Evolutionary conservation across 1,140 invertebrate species (phyloP), one percentile per base, ranked within the genome.

Genomic region (Anagrus nilaparvatae): DNA sequence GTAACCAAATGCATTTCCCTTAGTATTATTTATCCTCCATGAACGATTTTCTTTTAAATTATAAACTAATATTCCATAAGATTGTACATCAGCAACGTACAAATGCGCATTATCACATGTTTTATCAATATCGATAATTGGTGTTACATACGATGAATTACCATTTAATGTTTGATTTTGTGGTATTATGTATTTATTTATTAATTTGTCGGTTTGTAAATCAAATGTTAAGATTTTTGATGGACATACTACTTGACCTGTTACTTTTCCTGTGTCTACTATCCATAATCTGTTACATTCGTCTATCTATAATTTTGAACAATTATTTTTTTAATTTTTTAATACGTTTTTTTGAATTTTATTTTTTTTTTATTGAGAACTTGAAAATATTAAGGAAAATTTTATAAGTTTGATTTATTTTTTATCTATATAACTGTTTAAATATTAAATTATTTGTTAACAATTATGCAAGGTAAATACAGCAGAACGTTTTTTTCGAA

Each of bases 201-300:
- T 50, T 16, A 74, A 49, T 24, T 47, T 47, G 55, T 77, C 74
- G 7, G 59, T 73, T 3, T 49, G 50, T 2, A 77, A 59, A 57
- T 76, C 67, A 44, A 77, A 77, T 23, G 74, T 72, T 16, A 77
- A 50, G 7, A 78, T 62, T 50, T 76, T 74, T 5, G 69, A 55
- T 1, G 68, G 69, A 46, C 75, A 77, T 13, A 65, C 46, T 12
- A 67, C 46, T 2, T 55, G 51, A 1, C 57, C 54, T 3, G 59
- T 56, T 5, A 65, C 63, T 36, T 69, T 66, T 8, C 75, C 75
- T 0, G 65, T 50, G 46, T 77, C 75, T 55, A 76, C 67, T 12
- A 75, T 63, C 75, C 75, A 77, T 21, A 77, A 55, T 24, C 74
- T 69, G 51, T 74, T 63, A 55, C 74, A 77, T 45, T 70, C 67